Evolutionary conservation across 2,888 invertebrate species (phyloP).

Genomic region (Amiota minor): DNA sequence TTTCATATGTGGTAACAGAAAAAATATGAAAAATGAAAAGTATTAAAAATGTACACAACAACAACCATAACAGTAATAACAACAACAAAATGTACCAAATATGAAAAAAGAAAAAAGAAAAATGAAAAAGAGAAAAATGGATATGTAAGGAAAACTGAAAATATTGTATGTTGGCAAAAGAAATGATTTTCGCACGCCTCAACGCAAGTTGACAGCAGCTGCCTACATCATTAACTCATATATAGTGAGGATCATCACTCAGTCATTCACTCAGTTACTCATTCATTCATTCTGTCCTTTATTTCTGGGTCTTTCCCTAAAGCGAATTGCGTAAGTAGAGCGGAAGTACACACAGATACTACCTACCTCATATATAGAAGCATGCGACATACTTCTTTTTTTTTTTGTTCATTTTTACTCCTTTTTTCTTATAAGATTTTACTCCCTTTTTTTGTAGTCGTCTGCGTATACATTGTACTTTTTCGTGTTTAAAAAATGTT

Average conservation of each 20-base stretch:
- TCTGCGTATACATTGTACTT: background rate
- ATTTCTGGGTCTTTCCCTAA: too few relatives aligned
- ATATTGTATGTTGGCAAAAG: conserved; percentile 54
- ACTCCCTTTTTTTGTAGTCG: background rate
- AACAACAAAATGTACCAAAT: background rate
- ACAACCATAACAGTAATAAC: background rate
- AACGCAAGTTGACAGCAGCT: conserved; percentile 56
- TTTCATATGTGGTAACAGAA: conserved; percentile 39
- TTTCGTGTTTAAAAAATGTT: conserved; percentile 51
- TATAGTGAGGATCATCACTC: conserved; percentile 33
- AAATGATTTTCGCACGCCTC: conserved; percentile 65
- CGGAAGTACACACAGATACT: conserved; percentile 53
- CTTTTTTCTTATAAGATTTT: background rate
- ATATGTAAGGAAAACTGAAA: conserved; percentile 47
- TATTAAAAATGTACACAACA: conserved; percentile 44
- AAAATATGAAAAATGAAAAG: conserved; percentile 52
- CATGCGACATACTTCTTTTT: conserved; percentile 8
- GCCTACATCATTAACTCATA: conserved; percentile 64
- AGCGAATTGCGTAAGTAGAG: conserved; percentile 59
- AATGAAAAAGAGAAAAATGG: too few relatives aligned
- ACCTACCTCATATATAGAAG: background rate
- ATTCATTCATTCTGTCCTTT: background rate
- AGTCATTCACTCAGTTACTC: conserved; percentile 27
- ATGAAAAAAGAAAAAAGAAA: too few relatives aligned
- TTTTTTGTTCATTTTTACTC: conserved; percentile 7